A percentile compares a stretch with the other conserved stretches of the same genome.
Conservation (phyloP, 2,113 vertebrate species). For the Cyprinodon variegatus region DNA sequence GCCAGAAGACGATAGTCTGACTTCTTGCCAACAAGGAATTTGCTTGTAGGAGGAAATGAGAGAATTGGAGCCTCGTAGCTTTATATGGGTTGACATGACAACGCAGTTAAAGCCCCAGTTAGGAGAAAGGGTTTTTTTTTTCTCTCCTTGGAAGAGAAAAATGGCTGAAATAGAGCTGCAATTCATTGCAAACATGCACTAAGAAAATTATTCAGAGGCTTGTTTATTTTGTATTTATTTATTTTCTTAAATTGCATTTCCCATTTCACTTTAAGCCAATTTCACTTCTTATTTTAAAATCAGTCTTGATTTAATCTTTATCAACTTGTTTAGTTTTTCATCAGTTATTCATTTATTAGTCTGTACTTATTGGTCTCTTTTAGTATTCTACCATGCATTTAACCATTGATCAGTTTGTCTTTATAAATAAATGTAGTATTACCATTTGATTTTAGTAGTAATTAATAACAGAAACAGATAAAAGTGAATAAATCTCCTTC, state of each 20-base stretch:
- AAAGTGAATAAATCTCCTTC: not conserved
- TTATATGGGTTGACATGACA: not conserved
- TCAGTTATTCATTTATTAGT: not conserved
- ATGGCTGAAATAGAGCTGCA: constrained; percentile 9
- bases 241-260: not conserved
- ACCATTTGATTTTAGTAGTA: not conserved
- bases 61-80: not conserved
- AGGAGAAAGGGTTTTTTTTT: constrained; percentile 1
- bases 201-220: constrained; percentile 1
- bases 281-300: not conserved
- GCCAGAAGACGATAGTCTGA: constrained; percentile 15
- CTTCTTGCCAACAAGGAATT: constrained; percentile 5
- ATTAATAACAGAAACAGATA: not conserved
- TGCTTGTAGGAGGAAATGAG: constrained; percentile 2
- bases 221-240: not conserved
- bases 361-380: not conserved
- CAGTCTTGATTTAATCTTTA: not conserved
- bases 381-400: not conserved
- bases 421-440: not conserved
- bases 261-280: not conserved
- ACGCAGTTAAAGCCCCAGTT: constrained; percentile 1
- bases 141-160: not conserved
- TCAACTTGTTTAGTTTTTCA: not conserved
- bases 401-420: not conserved
- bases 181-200: not conserved